Percentiles rank a stretch among this genome's conserved stretches.
Conservation (phyloP, 2,888 invertebrate species). For the Acronicta psi region DNA sequence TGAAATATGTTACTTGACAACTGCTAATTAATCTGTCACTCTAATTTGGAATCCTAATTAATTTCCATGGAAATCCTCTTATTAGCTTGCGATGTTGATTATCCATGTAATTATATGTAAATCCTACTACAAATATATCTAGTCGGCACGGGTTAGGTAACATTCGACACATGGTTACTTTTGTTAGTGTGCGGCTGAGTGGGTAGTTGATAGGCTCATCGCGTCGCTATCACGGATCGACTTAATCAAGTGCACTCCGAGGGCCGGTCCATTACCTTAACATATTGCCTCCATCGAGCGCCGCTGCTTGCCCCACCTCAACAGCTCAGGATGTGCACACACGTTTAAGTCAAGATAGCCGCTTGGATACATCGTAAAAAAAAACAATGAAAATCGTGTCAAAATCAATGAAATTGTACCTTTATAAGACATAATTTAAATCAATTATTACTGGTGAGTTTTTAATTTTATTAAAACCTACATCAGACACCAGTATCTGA, state of each 20-base stretch:
- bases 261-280: constrained; percentile 74
- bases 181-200: constrained; percentile 54
- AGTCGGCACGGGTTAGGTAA: constrained; percentile 14
- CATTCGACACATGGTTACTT: constrained; percentile 42
- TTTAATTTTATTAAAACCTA: too few relatives aligned
- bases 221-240: constrained; percentile 70
- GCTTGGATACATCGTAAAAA: constrained; percentile 15
- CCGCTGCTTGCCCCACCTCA: constrained; percentile 46
- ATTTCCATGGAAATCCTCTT: constrained; percentile 34
- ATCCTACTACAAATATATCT: constrained; percentile 50
- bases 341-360: constrained; percentile 37
- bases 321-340: constrained; percentile 45
- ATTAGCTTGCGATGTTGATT: constrained; percentile 21
- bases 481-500: too few relatives aligned
- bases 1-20: constrained; percentile 32
- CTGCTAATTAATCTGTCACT: constrained; percentile 39
- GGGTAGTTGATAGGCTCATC: constrained; percentile 69
- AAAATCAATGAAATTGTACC: background rate
- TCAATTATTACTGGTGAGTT: too few relatives aligned
- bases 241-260: constrained; percentile 78
- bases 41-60: constrained; percentile 38
- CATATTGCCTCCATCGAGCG: constrained; percentile 70
- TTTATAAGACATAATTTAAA: too few relatives aligned
- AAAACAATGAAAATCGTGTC: background rate
- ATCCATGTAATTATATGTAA: constrained; percentile 49